Conservation (phyloP, 2,113 vertebrate species). For the cattle (Bos taurus) region ARS-UCD2.0 NC_037337.1:62054501-62055000, state of each 20-base stretch:
- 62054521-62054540: background rate
- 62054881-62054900: background rate
- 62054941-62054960: background rate
- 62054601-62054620: background rate
- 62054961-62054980: background rate
- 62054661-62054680: constrained; percentile 7
- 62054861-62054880: background rate
- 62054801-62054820: background rate
- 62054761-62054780: background rate
- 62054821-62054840: background rate
- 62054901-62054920: background rate
- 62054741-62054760: background rate
- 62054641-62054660: background rate
- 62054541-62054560: background rate
- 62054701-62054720: background rate
- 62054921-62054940: background rate
- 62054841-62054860: background rate
- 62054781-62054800: background rate
- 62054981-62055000: background rate
- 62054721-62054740: background rate
- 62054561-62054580: background rate
- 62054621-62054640: background rate
- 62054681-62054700: background rate
- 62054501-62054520: background rate
- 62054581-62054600: background rate